A percentile compares a stretch with the other conserved stretches of the same genome.
phyloP scores from a whole-genome alignment of 1,140 invertebrate species.

The Drosophila paulistorum region DNA sequence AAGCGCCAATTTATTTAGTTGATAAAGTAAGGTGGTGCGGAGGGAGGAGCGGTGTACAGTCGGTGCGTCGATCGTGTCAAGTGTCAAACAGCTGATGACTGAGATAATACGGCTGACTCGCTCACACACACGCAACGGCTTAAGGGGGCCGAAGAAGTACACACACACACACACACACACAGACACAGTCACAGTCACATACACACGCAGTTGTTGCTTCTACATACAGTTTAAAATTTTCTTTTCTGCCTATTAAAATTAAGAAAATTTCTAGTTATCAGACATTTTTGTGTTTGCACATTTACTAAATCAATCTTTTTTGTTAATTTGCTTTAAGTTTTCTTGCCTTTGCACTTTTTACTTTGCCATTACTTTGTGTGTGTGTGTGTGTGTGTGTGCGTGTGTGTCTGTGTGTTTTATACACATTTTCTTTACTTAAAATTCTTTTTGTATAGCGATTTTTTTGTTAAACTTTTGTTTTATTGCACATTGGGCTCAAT shows the following conservation, averaged over 20 bases:
- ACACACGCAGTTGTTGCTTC: slow-evolving; percentile 39
- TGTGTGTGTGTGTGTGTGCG: slow-evolving; percentile 12
- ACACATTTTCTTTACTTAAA: slow-evolving; percentile 36
- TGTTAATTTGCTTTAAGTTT: slow-evolving; percentile 38
- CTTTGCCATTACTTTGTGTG: slow-evolving; percentile 51
- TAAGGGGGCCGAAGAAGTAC: neutral
- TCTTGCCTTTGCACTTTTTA: slow-evolving; percentile 38
- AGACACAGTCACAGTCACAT: slow-evolving; percentile 9
- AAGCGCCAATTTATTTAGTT: slow-evolving; percentile 50
- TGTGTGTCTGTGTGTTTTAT: slow-evolving; percentile 36
- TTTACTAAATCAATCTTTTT: slow-evolving; percentile 40
- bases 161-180: slow-evolving; percentile 14
- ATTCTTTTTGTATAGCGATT: slow-evolving; percentile 55
- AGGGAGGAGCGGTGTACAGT: neutral
- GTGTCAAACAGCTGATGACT: slow-evolving; percentile 73
- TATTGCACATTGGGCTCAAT: slow-evolving; percentile 50
- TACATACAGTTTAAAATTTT: slow-evolving; percentile 20
- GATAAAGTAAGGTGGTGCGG: no score
- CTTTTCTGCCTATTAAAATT: slow-evolving; percentile 55
- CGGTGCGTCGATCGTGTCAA: slow-evolving; percentile 64
- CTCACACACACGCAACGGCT: slow-evolving; percentile 48
- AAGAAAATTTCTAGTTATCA: slow-evolving; percentile 50
- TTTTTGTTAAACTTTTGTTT: slow-evolving; percentile 48
- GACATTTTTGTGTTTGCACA: slow-evolving; percentile 28
- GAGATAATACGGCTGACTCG: slow-evolving; percentile 48